phyloP scores from a whole-genome alignment of 2,888 invertebrate species.

The Petrolisthes cinctipes region DNA sequence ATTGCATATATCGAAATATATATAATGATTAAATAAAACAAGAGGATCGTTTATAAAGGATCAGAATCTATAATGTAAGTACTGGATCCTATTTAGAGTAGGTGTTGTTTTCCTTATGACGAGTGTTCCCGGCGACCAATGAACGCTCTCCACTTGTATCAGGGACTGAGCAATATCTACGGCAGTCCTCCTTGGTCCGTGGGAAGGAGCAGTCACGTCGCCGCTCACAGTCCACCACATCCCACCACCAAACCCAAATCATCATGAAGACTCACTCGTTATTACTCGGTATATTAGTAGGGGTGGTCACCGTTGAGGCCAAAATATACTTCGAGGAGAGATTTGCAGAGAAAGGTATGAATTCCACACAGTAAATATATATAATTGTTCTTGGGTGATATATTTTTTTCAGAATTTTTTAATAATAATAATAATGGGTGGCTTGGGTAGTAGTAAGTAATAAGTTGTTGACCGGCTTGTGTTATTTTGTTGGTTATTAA shows the following conservation, averaged over 20 bases:
- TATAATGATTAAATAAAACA: neutral
- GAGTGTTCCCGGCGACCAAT: slow-evolving; percentile 30
- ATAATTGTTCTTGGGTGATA: too few species aligned
- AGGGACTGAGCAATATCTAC: slow-evolving; percentile 39
- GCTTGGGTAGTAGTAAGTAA: too few species aligned
- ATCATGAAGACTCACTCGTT: slow-evolving; percentile 32
- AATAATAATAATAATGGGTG: neutral
- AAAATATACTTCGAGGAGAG: slow-evolving; percentile 85
- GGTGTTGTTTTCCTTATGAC: slow-evolving; percentile 6
- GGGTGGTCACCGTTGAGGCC: slow-evolving; percentile 73
- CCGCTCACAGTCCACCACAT: too few species aligned
- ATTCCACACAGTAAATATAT: slow-evolving; percentile 32
- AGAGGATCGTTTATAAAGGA: neutral
- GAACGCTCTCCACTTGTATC: slow-evolving; percentile 56
- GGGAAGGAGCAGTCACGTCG: neutral
- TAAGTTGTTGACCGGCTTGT: too few species aligned
- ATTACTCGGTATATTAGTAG: slow-evolving; percentile 6
- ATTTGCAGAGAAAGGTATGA: slow-evolving; percentile 82
- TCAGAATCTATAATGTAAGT: neutral
- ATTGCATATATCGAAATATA: neutral
- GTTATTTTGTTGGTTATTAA: too few species aligned
- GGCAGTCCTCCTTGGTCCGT: slow-evolving; percentile 38
- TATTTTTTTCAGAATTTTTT: slow-evolving; percentile 1
- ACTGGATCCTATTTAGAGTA: too few species aligned
- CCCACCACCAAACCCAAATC: neutral